A percentile compares a stretch with the other conserved stretches of the same genome.
Evolutionary conservation across 2,113 vertebrate species (phyloP).

Genomic region (Eleginops maclovinus): DNA sequence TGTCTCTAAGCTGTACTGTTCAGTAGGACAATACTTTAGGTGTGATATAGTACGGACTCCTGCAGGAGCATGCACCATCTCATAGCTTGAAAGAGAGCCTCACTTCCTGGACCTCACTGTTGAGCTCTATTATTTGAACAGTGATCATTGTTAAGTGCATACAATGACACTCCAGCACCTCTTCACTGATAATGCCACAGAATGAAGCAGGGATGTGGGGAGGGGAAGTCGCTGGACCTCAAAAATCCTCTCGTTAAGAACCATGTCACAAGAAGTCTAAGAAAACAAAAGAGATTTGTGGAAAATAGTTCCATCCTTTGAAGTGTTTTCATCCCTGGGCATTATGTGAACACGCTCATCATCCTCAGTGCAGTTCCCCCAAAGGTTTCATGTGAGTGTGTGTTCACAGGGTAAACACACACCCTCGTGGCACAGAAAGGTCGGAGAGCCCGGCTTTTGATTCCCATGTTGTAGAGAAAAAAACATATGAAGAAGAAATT

Average conservation of each 20-base stretch:
- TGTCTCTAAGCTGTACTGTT: too few relatives aligned
- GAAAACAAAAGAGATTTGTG: not conserved
- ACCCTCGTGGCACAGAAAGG: slow-evolving; percentile 84
- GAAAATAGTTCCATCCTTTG: not conserved
- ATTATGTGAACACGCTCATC: slow-evolving; percentile 59
- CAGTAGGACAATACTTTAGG: too few relatives aligned
- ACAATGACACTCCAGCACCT: slow-evolving; percentile 69
- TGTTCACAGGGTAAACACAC: slow-evolving; percentile 71
- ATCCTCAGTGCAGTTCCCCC: slow-evolving; percentile 24
- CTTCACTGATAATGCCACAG: slow-evolving; percentile 61
- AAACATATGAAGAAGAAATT: slow-evolving; percentile 66
- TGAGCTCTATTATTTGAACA: not conserved
- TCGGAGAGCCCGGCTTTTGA: slow-evolving; percentile 87
- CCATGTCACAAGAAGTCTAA: not conserved
- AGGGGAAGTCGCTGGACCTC: slow-evolving; percentile 60
- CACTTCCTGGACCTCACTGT: too few relatives aligned
- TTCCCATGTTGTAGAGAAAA: slow-evolving; percentile 73
- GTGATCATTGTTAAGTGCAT: slow-evolving; percentile 67
- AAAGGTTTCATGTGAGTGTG: slow-evolving; percentile 53
- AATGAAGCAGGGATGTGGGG: slow-evolving; percentile 65
- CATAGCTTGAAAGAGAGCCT: too few relatives aligned
- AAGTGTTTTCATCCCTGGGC: slow-evolving; percentile 65
- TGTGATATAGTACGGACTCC: too few relatives aligned
- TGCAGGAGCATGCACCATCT: too few relatives aligned
- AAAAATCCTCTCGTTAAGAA: slow-evolving; percentile 30